Conservation (phyloP, 2,797 vertebrate species). For the Telmatherina bonti region DNA sequence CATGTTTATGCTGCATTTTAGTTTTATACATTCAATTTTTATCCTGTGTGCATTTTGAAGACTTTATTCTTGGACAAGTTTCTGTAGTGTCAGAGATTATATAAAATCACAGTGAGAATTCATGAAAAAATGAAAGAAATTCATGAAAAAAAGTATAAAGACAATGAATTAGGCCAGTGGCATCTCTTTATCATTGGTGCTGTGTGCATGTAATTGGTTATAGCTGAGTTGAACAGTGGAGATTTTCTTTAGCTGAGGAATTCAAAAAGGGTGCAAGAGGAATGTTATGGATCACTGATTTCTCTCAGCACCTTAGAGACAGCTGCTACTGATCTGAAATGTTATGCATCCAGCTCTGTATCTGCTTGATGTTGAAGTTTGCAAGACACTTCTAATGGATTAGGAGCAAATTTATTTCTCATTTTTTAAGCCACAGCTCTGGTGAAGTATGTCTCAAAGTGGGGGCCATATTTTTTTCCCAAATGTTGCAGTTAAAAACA, state of each 20-base stretch:
- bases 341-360: not conserved
- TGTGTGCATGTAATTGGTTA: too few relatives aligned
- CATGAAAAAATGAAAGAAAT: too few relatives aligned
- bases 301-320: not conserved
- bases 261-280: not conserved
- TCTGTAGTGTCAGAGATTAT: too few relatives aligned
- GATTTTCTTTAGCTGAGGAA: not conserved
- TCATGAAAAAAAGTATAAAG: too few relatives aligned
- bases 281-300: not conserved
- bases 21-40: too few relatives aligned
- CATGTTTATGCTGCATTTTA: too few relatives aligned
- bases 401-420: not conserved
- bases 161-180: too few relatives aligned
- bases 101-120: too few relatives aligned
- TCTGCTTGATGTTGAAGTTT: not conserved
- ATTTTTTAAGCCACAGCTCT: not conserved
- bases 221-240: not conserved
- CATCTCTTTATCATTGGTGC: too few relatives aligned
- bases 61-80: too few relatives aligned
- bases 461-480: not conserved
- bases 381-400: not conserved
- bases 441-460: not conserved
- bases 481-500: not conserved
- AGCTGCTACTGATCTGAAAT: not conserved
- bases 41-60: too few relatives aligned